These are phyloP conservation scores for Eupeodes latifasciatus DNA, from an alignment of 2,888 invertebrate genomes.

Conservation along the genomic window DNA sequence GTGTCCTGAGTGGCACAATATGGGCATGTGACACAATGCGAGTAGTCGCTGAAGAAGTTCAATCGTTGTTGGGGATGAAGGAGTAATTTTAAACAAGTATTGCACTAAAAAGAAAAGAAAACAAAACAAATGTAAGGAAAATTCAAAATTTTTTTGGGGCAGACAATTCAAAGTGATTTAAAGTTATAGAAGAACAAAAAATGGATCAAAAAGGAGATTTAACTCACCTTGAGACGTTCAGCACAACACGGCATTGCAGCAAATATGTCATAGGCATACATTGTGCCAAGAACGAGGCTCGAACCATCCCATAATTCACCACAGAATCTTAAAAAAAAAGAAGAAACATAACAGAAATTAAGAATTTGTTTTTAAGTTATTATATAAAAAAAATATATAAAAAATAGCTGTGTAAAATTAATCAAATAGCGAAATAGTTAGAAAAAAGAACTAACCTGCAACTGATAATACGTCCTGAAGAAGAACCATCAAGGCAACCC, in stretches of 20 bases:
- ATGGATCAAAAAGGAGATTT: background rate
- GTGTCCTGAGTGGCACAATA: conserved; percentile 95
- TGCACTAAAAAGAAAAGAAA: conserved; percentile 88
- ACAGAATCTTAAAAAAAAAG: conserved; percentile 86
- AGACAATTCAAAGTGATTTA: background rate
- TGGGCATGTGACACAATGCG: conserved; percentile 95
- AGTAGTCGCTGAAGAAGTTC: conserved; percentile 97
- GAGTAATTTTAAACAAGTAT: conserved; percentile 94
- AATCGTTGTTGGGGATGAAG: conserved; percentile 94
- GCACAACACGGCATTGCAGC: conserved; percentile 98
- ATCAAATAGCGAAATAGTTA: background rate
- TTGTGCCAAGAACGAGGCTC: conserved; percentile 96
- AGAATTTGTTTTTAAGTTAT: no score
- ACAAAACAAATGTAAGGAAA: background rate
- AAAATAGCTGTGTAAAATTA: background rate
- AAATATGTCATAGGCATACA: conserved; percentile 99
- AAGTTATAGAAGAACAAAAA: background rate
- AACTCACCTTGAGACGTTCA: conserved; percentile 93
- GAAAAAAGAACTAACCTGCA: conserved; percentile 86
- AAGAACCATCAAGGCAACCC: conserved; percentile 94
- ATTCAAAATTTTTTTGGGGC: background rate
- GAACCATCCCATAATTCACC: conserved; percentile 96
- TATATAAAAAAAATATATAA: background rate
- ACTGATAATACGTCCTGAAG: conserved; percentile 89
- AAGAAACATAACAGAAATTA: background rate